Evolutionary conservation across 1,140 invertebrate species (phyloP).

Genomic region (Dreissena rostriformis): DNA sequence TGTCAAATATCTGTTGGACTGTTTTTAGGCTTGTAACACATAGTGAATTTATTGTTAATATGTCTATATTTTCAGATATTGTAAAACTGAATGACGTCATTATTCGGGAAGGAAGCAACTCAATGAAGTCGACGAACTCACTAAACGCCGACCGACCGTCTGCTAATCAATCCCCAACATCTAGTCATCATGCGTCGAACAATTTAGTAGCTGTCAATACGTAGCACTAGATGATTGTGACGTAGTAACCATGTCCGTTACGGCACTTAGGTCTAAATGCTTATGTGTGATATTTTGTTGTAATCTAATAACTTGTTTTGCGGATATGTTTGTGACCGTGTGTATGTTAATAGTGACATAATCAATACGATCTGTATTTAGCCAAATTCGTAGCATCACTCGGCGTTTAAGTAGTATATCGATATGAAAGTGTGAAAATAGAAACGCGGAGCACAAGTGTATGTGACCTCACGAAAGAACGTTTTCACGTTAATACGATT

Average conservation of each 20-base stretch:
- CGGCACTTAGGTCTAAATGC: constrained; percentile 4
- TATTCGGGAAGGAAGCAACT: constrained; percentile 13
- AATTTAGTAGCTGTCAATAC: constrained; percentile 65
- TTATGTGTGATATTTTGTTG: background rate
- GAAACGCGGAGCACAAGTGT: too few species aligned
- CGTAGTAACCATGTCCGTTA: background rate
- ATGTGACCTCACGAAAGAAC: too few species aligned
- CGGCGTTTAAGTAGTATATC: too few species aligned
- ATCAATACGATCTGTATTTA: too few species aligned
- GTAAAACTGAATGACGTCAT: constrained; percentile 48
- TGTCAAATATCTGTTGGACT: background rate
- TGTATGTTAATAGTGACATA: too few species aligned
- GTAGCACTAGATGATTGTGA: constrained; percentile 47
- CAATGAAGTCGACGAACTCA: constrained; percentile 59
- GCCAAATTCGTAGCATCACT: too few species aligned
- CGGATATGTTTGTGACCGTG: too few species aligned
- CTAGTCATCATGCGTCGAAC: constrained; percentile 60
- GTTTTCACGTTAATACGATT: too few species aligned
- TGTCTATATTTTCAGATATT: constrained; percentile 51
- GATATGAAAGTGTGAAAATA: too few species aligned
- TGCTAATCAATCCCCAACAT: constrained; percentile 58
- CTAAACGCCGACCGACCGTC: constrained; percentile 62
- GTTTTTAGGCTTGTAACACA: background rate
- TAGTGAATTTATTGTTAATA: background rate
- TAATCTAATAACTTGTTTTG: too few species aligned